A percentile compares a stretch with the other conserved stretches of the same genome.
Evolutionary conservation across 2,113 vertebrate genomes (phyloP).

Genomic region (Etia nguti): DNA sequence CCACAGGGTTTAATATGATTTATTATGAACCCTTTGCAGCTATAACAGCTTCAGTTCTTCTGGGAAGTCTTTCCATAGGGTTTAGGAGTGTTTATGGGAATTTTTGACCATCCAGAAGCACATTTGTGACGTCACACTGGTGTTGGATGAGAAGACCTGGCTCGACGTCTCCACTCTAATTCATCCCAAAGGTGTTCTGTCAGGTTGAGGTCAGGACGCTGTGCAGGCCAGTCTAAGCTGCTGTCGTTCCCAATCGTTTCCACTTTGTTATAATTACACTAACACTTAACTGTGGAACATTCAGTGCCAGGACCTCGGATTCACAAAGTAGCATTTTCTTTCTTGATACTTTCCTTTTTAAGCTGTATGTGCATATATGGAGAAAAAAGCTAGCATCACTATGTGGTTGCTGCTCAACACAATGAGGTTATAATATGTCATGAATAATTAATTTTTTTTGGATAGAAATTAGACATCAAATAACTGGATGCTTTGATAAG

Average conservation of each 20-base stretch:
- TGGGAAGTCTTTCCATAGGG: not conserved
- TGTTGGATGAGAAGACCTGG: fast-evolving
- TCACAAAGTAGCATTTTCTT: not conserved
- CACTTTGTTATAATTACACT: not conserved
- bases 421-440: not conserved
- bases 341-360: too few species aligned
- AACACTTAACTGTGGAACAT: not conserved
- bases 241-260: not conserved
- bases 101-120: not conserved
- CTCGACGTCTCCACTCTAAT: not conserved
- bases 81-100: not conserved
- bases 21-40: not conserved
- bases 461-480: not conserved
- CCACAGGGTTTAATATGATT: not conserved
- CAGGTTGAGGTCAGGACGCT: not conserved
- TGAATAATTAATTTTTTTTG: not conserved
- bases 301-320: fast-evolving
- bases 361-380: not conserved
- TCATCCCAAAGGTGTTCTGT: not conserved
- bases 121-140: not conserved
- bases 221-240: not conserved
- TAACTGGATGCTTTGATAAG: not conserved
- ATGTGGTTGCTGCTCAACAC: not conserved
- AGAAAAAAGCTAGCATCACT: fast-evolving
- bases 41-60: not conserved